These are phyloP conservation scores for Chaetops frenatus DNA, from an alignment of 2,113 vertebrate species.

Conservation along the genomic window DNA sequence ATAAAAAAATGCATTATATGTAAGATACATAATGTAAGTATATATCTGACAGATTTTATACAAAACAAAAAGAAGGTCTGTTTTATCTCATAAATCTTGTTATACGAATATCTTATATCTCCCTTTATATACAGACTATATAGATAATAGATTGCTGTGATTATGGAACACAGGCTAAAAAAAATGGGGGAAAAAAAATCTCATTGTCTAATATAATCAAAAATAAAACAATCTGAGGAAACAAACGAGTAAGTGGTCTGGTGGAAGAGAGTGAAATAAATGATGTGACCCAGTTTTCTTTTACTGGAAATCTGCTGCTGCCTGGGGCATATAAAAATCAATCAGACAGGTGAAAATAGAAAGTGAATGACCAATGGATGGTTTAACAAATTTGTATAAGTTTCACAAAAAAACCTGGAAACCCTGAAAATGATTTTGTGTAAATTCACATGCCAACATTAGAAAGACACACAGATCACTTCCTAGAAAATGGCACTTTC, in stretches of 20 bases:
- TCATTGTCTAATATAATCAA: constrained; percentile 13
- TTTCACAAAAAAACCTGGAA: constrained; percentile 41
- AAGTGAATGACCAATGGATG: constrained; percentile 24
- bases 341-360: constrained; percentile 57
- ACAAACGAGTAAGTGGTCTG: constrained; percentile 29
- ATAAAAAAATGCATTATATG: neutral
- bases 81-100: neutral
- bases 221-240: constrained; percentile 49
- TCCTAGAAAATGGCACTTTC: neutral
- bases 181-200: neutral
- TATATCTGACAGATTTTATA: neutral
- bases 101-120: neutral
- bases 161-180: neutral
- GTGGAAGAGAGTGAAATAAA: constrained; percentile 45
- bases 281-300: constrained; percentile 43
- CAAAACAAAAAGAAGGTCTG: neutral
- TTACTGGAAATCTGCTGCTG: constrained; percentile 62
- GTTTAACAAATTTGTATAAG: constrained; percentile 43
- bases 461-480: neutral
- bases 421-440: neutral
- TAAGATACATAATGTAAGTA: neutral
- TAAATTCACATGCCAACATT: neutral
- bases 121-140: neutral
- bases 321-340: constrained; percentile 59
- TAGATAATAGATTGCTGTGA: neutral